Evolutionary conservation across 2,888 invertebrate species (phyloP).

Genomic region (Drosophila demipolita): DNA sequence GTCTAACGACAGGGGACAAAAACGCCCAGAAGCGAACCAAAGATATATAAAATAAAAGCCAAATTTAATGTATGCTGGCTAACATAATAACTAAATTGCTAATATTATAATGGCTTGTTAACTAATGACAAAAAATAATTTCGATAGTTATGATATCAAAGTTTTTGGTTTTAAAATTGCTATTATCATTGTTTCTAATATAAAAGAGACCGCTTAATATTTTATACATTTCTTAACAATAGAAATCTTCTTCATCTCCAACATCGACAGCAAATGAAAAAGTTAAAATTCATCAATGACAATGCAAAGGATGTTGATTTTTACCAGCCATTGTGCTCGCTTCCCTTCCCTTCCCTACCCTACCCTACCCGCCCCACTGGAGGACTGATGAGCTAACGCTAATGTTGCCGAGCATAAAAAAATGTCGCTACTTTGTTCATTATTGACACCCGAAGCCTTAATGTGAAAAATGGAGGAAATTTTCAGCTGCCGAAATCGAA

Average conservation of each 20-base stretch:
- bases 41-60: neutral
- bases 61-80: neutral
- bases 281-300: constrained; percentile 69
- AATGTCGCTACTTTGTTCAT: constrained; percentile 18
- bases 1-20: constrained; percentile 11
- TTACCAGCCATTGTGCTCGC: constrained; percentile 26
- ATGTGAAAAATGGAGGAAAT: neutral
- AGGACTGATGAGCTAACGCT: constrained; percentile 14
- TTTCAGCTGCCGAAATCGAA: constrained; percentile 27
- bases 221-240: constrained; percentile 1
- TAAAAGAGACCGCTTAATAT: neutral
- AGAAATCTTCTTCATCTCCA: neutral
- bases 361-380: neutral
- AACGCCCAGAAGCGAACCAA: neutral
- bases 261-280: constrained; percentile 38
- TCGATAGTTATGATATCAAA: neutral
- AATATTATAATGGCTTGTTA: neutral
- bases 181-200: neutral
- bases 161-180: neutral
- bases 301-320: constrained; percentile 34
- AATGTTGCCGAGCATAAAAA: constrained; percentile 19
- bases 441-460: constrained; percentile 42
- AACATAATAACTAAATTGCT: neutral
- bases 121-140: neutral
- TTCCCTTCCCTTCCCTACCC: neutral